These are phyloP conservation scores for Struthio camelus DNA, from an alignment of 2,113 vertebrate species.

Conservation along the genomic window DNA sequence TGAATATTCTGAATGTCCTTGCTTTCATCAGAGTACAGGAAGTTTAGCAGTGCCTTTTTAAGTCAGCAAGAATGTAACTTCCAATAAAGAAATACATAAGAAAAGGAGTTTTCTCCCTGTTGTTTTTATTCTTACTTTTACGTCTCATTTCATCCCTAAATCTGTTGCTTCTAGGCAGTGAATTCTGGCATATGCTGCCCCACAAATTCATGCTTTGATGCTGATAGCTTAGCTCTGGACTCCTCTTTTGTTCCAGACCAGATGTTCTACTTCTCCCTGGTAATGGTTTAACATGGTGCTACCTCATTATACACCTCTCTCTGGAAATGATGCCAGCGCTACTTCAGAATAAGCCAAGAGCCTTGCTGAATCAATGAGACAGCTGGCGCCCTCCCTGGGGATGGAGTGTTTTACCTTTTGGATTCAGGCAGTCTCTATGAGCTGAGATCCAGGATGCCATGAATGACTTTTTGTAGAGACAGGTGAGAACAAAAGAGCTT, in stretches of 20 bases:
- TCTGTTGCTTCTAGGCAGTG: constrained; percentile 1
- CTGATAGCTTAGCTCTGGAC: constrained; percentile 56
- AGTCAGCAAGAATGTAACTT: neutral
- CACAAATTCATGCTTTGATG: constrained; percentile 18
- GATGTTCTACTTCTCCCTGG: constrained; percentile 78
- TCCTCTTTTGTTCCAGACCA: constrained; percentile 75
- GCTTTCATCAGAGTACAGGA: neutral
- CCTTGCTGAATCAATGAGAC: constrained; percentile 76
- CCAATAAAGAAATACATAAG: neutral
- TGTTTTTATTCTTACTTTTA: neutral
- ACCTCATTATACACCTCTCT: constrained; percentile 76
- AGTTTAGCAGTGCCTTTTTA: neutral
- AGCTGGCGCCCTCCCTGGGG: constrained; percentile 76
- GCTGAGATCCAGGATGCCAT: constrained; percentile 69
- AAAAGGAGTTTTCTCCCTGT: neutral
- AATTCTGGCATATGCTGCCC: neutral
- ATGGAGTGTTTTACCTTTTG: constrained; percentile 73
- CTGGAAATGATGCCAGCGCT: constrained; percentile 74
- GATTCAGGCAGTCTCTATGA: constrained; percentile 70
- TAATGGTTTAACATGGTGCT: constrained; percentile 70
- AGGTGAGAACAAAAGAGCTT: constrained; percentile 82
- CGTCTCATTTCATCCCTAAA: neutral
- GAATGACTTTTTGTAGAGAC: constrained; percentile 79
- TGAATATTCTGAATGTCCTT: neutral
- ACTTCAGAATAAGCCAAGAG: constrained; percentile 71